Conservation (phyloP, 2,797 vertebrate genomes). For the Anableps anableps region DNA sequence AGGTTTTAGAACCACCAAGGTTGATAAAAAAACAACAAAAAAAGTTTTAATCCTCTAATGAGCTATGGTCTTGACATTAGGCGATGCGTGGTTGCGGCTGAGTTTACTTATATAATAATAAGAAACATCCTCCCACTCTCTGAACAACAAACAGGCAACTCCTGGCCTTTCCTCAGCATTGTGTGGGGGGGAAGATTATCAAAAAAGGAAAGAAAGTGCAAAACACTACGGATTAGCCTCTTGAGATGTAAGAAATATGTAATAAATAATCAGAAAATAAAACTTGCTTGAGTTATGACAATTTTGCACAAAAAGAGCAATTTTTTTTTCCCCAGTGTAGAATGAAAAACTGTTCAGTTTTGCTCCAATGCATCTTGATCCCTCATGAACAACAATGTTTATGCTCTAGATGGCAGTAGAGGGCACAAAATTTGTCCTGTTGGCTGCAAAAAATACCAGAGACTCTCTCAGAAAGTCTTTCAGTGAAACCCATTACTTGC, state of each 20-base stretch:
- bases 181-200: constrained; percentile 17
- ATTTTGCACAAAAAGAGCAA: background rate
- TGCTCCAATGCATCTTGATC: background rate
- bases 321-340: background rate
- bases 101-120: constrained; percentile 53
- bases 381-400: constrained; percentile 7
- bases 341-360: constrained; percentile 6
- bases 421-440: constrained; percentile 39
- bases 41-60: constrained; percentile 55
- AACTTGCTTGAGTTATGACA: background rate
- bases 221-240: background rate
- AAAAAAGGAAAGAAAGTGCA: constrained; percentile 17
- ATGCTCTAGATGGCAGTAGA: constrained; percentile 76
- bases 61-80: constrained; percentile 41
- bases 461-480: constrained; percentile 24
- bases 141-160: constrained; percentile 62
- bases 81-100: constrained; percentile 22
- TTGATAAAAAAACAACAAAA: constrained; percentile 39
- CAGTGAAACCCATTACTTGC: constrained; percentile 48
- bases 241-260: background rate
- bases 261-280: background rate
- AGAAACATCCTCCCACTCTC: constrained; percentile 66
- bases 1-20: background rate
- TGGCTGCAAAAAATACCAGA: constrained; percentile 6
- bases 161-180: constrained; percentile 54